Evolutionary conservation across 2,888 invertebrate genomes (phyloP).

Genomic region (Agelastica alni): DNA sequence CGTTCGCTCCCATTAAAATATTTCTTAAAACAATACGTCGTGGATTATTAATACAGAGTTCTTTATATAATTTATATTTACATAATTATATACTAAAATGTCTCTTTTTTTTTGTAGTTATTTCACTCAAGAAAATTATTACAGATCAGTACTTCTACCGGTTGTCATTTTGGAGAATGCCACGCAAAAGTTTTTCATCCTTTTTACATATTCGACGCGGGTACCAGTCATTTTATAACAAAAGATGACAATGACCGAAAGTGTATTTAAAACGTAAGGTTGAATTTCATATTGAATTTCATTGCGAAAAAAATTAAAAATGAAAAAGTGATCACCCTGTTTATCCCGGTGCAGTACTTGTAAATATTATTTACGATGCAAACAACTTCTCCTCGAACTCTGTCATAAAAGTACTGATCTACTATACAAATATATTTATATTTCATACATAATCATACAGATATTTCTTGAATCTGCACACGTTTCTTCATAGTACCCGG

Average conservation of each 20-base stretch:
- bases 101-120: constrained; percentile 13
- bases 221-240: too few relatives aligned
- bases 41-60: constrained; percentile 20
- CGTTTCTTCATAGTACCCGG: constrained; percentile 84
- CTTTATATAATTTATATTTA: constrained; percentile 21
- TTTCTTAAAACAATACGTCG: constrained; percentile 19
- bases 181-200: too few relatives aligned
- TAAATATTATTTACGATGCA: too few relatives aligned
- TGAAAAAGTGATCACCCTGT: too few relatives aligned
- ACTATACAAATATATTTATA: constrained; percentile 7
- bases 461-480: constrained; percentile 92
- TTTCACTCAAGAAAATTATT: constrained; percentile 15
- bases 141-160: constrained; percentile 1
- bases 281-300: too few relatives aligned
- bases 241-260: too few relatives aligned
- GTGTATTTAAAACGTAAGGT: too few relatives aligned
- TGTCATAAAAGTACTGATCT: constrained; percentile 1
- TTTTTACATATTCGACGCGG: too few relatives aligned
- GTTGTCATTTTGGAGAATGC: neutral
- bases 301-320: too few relatives aligned
- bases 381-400: too few relatives aligned
- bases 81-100: constrained; percentile 14
- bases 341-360: too few relatives aligned
- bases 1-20: constrained; percentile 20
- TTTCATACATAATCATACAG: constrained; percentile 67